Evolutionary conservation across 2,888 invertebrate genomes (phyloP).

Genomic region (Phasia obesa): DNA sequence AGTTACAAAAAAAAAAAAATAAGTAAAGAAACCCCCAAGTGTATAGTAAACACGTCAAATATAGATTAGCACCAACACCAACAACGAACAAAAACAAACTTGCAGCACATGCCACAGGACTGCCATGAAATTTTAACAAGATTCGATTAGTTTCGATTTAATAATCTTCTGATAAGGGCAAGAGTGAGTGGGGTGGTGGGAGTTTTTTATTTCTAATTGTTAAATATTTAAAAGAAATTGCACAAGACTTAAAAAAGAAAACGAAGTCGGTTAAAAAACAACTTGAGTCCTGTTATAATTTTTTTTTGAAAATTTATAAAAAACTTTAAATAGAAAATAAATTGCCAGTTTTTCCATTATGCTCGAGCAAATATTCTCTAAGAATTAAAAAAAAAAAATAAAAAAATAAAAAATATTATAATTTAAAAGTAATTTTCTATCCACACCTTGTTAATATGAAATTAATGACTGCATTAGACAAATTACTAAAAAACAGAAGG

Average conservation of each 20-base stretch:
- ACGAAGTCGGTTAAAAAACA: neutral
- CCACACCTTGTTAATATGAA: constrained; percentile 84
- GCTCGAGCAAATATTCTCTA: constrained; percentile 1
- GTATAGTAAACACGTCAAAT: constrained; percentile 70
- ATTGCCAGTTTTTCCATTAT: constrained; percentile 7
- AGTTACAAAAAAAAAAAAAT: constrained; percentile 17
- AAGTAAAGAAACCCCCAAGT: constrained; percentile 56
- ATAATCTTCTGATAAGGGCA: constrained; percentile 43
- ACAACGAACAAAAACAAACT: constrained; percentile 51
- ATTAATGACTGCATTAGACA: constrained; percentile 83
- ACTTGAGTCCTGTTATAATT: neutral
- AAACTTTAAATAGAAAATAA: constrained; percentile 12
- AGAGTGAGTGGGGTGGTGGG: neutral
- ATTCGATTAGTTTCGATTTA: constrained; percentile 71
- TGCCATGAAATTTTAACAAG: constrained; percentile 69
- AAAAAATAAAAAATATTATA: constrained; percentile 33
- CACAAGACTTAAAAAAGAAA: neutral
- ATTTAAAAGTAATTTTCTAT: constrained; percentile 78
- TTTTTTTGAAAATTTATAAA: constrained; percentile 28
- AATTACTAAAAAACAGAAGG: constrained; percentile 75
- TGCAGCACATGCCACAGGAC: constrained; percentile 65
- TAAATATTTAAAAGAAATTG: constrained; percentile 8
- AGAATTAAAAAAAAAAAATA: constrained; percentile 5
- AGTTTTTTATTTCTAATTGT: neutral
- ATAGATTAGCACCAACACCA: constrained; percentile 68